A percentile compares a stretch with the other conserved stretches of the same genome.
Conservation (phyloP, 92 coral and sea anemone genomes). For the Diadumene lineata region DNA sequence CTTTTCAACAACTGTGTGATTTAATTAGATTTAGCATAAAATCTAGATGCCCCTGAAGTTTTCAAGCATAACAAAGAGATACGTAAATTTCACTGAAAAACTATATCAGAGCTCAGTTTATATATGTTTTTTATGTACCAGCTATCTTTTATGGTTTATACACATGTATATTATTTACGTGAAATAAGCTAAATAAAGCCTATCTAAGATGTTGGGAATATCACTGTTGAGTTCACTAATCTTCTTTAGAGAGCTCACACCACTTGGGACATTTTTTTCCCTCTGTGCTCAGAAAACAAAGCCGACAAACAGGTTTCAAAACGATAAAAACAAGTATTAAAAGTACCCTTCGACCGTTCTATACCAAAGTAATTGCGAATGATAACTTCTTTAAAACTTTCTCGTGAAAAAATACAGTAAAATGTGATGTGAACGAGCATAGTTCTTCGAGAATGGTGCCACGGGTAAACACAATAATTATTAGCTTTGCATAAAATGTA, state of each 20-base stretch:
- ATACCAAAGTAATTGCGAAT: neutral
- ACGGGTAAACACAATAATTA: constrained; percentile 31
- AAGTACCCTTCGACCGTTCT: neutral
- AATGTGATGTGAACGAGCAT: neutral
- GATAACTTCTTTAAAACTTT: neutral
- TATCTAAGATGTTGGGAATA: neutral
- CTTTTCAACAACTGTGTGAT: neutral
- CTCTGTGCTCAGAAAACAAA: neutral
- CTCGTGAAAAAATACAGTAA: constrained; percentile 1
- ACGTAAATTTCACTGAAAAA: too few relatives aligned
- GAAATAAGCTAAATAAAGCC: neutral
- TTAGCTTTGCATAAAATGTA: constrained; percentile 33
- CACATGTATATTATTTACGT: neutral
- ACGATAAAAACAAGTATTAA: neutral
- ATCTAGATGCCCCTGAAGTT: neutral
- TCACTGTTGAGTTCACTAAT: neutral
- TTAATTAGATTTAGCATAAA: neutral
- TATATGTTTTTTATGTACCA: too few relatives aligned
- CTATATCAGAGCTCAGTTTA: too few relatives aligned
- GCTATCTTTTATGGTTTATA: too few relatives aligned
- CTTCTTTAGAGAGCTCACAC: neutral
- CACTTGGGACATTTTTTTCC: neutral
- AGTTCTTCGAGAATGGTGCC: constrained; percentile 26
- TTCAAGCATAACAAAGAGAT: too few relatives aligned
- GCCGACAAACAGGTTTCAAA: constrained; percentile 2